These are phyloP conservation scores for Catharus minimus DNA, from an alignment of 2,113 vertebrate species.

Conservation along the genomic window DNA sequence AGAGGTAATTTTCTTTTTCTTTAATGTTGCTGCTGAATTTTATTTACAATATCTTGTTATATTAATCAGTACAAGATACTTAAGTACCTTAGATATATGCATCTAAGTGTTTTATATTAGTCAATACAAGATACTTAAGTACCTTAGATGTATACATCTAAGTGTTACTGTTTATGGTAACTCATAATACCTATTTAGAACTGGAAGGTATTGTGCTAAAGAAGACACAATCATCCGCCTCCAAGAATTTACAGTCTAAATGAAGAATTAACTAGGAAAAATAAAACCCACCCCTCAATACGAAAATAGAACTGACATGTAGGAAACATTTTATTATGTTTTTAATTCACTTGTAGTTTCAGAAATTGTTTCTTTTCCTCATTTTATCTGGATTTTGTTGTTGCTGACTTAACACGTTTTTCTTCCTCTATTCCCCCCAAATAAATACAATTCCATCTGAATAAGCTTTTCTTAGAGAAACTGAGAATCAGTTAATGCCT, in stretches of 20 bases:
- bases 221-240: not conserved
- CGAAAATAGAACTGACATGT: not conserved
- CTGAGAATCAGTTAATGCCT: not conserved
- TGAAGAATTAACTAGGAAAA: not conserved
- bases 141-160: not conserved
- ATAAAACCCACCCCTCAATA: accelerated
- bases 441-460: not conserved
- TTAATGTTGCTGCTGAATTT: not conserved
- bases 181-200: not conserved
- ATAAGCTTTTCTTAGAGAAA: not conserved
- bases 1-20: slow-evolving; percentile 76
- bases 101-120: not conserved
- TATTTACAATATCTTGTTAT: not conserved
- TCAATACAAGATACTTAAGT: not conserved
- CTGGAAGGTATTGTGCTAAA: not conserved
- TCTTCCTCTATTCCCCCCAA: not conserved
- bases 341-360: not conserved
- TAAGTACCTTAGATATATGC: not conserved
- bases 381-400: not conserved
- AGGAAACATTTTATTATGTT: not conserved
- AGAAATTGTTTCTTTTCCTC: not conserved
- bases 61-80: not conserved
- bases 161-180: not conserved
- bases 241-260: not conserved
- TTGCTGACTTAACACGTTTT: not conserved